phyloP scores from a whole-genome alignment of 2,113 vertebrate species.

The Hippocampus abdominalis region DNA sequence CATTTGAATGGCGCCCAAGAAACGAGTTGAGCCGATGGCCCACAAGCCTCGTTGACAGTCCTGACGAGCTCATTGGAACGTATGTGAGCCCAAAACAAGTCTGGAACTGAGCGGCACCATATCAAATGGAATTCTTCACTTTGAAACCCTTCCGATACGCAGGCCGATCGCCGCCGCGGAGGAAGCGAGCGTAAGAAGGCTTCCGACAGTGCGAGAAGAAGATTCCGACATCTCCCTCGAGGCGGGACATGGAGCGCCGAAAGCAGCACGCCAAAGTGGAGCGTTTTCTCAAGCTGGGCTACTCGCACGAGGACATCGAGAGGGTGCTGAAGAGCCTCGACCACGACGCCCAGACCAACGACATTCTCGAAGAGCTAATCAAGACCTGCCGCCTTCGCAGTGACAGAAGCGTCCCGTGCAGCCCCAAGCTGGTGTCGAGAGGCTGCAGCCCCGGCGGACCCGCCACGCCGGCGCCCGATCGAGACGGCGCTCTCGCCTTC shows the following conservation, averaged over 20 bases:
- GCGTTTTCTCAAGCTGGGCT: slow-evolving; percentile 86
- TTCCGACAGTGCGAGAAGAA: slow-evolving; percentile 19
- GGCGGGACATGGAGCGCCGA: slow-evolving; percentile 59
- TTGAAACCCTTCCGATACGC: slow-evolving; percentile 44
- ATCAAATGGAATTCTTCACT: slow-evolving; percentile 24
- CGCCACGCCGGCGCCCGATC: slow-evolving; percentile 19
- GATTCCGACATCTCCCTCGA: background rate
- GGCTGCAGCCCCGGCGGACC: slow-evolving; percentile 54
- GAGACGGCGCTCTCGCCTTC: slow-evolving; percentile 40
- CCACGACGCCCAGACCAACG: slow-evolving; percentile 82
- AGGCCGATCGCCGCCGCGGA: slow-evolving; percentile 49
- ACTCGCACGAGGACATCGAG: slow-evolving; percentile 74
- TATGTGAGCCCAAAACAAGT: too few relatives aligned
- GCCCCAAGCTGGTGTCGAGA: slow-evolving; percentile 68
- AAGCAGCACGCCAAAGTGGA: slow-evolving; percentile 76
- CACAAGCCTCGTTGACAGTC: too few relatives aligned
- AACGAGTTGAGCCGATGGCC: too few relatives aligned
- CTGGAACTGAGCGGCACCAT: too few relatives aligned
- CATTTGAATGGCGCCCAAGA: too few relatives aligned
- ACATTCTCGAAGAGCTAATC: slow-evolving; percentile 86
- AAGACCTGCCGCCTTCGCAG: slow-evolving; percentile 75
- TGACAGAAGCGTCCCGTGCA: slow-evolving; percentile 40
- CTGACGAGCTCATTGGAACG: too few relatives aligned
- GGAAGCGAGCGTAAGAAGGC: slow-evolving; percentile 50
- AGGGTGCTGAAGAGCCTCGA: slow-evolving; percentile 80